Conservation (phyloP, 92 coral and sea anemone genomes). For the Porites evermanni region DNA sequence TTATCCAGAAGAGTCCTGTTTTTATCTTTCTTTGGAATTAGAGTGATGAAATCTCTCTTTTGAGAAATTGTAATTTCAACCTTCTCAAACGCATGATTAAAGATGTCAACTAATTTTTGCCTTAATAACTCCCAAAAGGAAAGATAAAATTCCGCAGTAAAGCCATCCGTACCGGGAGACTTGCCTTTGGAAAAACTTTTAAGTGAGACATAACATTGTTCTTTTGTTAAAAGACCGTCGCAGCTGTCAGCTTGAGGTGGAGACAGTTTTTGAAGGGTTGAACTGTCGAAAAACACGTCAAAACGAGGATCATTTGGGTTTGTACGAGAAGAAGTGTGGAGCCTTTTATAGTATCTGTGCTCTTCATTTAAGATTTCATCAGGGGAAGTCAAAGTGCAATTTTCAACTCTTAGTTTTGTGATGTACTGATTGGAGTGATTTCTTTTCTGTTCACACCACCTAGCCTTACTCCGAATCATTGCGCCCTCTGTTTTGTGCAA, state of each 20-base stretch:
- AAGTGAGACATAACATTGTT: too few species aligned
- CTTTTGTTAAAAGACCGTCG: too few species aligned
- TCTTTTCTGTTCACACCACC: background rate
- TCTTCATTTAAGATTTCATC: constrained; percentile 7
- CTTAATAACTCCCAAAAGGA: too few species aligned
- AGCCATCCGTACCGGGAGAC: background rate
- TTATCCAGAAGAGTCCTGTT: too few species aligned
- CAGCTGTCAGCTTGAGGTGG: background rate
- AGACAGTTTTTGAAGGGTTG: background rate
- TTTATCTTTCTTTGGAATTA: too few species aligned
- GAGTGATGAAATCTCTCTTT: too few species aligned
- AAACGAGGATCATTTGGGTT: too few species aligned
- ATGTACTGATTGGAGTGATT: background rate
- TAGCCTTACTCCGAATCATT: constrained; percentile 3
- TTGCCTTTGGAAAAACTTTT: constrained; percentile 1
- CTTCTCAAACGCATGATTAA: too few species aligned
- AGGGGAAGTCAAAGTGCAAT: background rate
- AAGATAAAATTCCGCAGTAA: too few species aligned
- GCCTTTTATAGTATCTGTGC: background rate
- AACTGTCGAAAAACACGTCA: too few species aligned
- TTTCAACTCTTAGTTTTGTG: constrained; percentile 1
- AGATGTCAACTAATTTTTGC: too few species aligned
- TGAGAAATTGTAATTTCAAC: too few species aligned
- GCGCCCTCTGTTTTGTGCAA: constrained; percentile 18
- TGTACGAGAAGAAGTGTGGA: background rate